Base-by-base conservation (phyloP, 2,797 vertebrate genomes). In the Enteromius radiatus region DNA sequence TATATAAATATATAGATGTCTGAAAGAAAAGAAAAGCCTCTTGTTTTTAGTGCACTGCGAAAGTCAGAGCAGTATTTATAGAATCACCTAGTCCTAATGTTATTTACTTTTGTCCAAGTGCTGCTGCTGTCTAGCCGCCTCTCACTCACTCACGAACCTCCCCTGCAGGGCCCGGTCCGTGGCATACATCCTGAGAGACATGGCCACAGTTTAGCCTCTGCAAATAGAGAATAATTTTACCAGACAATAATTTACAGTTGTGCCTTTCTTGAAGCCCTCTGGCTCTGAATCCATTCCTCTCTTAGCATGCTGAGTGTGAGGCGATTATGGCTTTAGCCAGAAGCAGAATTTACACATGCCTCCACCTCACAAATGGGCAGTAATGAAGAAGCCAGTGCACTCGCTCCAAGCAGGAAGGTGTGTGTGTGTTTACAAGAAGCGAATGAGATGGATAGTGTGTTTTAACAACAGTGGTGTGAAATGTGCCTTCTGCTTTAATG, bases 201-300 rank as follows among this genome's bases (percentile, higher is more conserved):
- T 87, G 84, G 87, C 84, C 77, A 81, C 86, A 88, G 85, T 90
- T 88, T 89, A 88, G 82, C 89, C 84, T 81, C 84, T 69, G 85
- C 80, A 86, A 91, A 90, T 75, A 82, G 82, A 82, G 89, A 90
- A 90, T 84, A 75, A 84, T 89, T 90, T 87, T 80, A 84, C 75
- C 86, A 84, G 86, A 83, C 68, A 54, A 83, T 74, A 85, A 90
- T 90, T 91, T 91, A 87, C 83, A 85, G 82, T 86, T 78, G 78
- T 84, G 77, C 52, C 83, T 84, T 6, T 84, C 73, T 84, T 81
- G 79, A 56, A 86, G 87, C 86, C 77, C 86, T 77, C 77, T 81
- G 83, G 73, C 71, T 64, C 61, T 70, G 49, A 84, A 83, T 85
- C 63, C 63, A 85, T 89, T 85, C 74, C 77, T 86, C 74, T 88